Evolutionary conservation across 2,888 invertebrate species (phyloP).

Genomic region (Amiota communis): DNA sequence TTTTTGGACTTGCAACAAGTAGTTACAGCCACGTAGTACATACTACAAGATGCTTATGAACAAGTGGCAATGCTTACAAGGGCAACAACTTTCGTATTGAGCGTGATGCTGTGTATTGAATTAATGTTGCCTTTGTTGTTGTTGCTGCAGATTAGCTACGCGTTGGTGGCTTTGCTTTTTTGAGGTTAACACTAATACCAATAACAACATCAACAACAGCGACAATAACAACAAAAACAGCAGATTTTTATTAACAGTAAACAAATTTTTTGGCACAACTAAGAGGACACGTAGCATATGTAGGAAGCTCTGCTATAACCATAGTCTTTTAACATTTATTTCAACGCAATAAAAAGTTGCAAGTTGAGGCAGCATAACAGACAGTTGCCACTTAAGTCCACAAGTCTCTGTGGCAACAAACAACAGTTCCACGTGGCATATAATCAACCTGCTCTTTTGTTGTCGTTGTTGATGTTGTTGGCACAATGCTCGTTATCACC

Average conservation of each 20-base stretch:
- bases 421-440: not conserved
- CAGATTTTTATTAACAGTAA: not conserved
- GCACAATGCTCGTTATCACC: slow-evolving; percentile 47
- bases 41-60: too few species aligned
- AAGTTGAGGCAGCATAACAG: slow-evolving; percentile 23
- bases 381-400: slow-evolving; percentile 45
- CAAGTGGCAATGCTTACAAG: slow-evolving; percentile 47
- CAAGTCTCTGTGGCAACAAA: slow-evolving; percentile 32
- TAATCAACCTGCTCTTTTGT: slow-evolving; percentile 44
- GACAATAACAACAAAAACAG: not conserved
- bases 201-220: not conserved
- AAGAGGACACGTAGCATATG: not conserved
- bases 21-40: not conserved
- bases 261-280: slow-evolving; percentile 6
- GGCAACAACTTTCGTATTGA: slow-evolving; percentile 62
- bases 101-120: not conserved
- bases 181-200: slow-evolving; percentile 27
- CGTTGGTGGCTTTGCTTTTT: slow-evolving; percentile 24
- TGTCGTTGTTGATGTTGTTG: not conserved
- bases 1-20: slow-evolving; percentile 6
- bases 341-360: slow-evolving; percentile 20
- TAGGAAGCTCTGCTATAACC: slow-evolving; percentile 4
- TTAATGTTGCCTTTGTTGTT: not conserved
- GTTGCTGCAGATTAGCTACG: slow-evolving; percentile 22
- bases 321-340: slow-evolving; percentile 1